Evolutionary conservation across 2,888 invertebrate species (phyloP).

Genomic region (Scaptomyza reducta): DNA sequence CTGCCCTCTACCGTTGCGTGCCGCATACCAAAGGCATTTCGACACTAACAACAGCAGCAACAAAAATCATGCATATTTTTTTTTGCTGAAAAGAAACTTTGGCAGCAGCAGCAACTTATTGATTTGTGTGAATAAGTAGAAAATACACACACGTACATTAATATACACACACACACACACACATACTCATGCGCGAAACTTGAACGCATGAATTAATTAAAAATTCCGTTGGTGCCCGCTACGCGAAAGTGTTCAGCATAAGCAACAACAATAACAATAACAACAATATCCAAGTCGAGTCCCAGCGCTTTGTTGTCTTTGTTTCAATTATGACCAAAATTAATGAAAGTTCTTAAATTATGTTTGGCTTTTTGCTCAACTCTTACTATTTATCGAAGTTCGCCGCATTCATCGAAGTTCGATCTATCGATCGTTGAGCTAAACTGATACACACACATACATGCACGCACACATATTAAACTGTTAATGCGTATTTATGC

Average conservation of each 20-base stretch:
- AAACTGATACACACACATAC: neutral
- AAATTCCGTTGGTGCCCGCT: slow-evolving; percentile 70
- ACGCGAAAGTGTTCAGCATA: slow-evolving; percentile 68
- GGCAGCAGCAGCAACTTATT: slow-evolving; percentile 58
- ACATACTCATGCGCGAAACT: slow-evolving; percentile 11
- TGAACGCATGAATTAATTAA: slow-evolving; percentile 75
- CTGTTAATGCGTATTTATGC: neutral
- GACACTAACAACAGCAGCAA: neutral
- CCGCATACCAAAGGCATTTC: no score
- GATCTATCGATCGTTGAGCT: slow-evolving; percentile 8
- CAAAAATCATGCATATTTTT: slow-evolving; percentile 60
- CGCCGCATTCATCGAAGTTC: slow-evolving; percentile 4
- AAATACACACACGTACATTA: slow-evolving; percentile 5
- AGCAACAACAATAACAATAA: slow-evolving; percentile 9
- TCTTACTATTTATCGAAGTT: slow-evolving; percentile 2
- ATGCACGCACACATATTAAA: neutral
- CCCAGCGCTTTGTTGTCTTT: slow-evolving; percentile 13
- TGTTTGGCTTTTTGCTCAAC: neutral
- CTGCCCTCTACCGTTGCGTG: no score
- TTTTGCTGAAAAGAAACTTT: slow-evolving; percentile 54
- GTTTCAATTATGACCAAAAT: slow-evolving; percentile 20
- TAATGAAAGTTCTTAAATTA: slow-evolving; percentile 55
- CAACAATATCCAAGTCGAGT: slow-evolving; percentile 11
- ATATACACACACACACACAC: neutral
- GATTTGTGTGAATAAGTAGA: slow-evolving; percentile 51